A percentile compares a stretch with the other conserved stretches of the same genome.
phyloP scores from a whole-genome alignment of 2,797 vertebrate species.

The Argya squamiceps region DNA sequence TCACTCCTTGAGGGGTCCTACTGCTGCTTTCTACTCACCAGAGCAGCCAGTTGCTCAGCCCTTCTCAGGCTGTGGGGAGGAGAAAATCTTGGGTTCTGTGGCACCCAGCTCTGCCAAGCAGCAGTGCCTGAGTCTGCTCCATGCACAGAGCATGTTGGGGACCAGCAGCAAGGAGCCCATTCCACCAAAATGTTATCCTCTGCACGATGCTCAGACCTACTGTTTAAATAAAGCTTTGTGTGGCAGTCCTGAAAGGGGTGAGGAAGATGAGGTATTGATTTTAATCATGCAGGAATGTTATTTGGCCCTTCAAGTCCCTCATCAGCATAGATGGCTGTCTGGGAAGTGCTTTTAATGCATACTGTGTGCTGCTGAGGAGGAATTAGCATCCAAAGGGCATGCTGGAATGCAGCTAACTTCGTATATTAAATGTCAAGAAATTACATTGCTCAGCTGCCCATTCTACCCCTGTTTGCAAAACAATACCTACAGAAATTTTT shows the following conservation, averaged over 20 bases:
- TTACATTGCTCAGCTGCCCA: not conserved
- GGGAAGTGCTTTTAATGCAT: not conserved
- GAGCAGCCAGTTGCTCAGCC: not conserved
- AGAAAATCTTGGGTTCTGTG: fast-evolving
- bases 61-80: not conserved
- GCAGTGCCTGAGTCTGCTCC: not conserved
- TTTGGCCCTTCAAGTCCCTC: not conserved
- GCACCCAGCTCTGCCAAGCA: fast-evolving
- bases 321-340: not conserved
- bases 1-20: not conserved
- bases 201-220: not conserved
- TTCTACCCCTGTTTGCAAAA: not conserved
- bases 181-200: not conserved
- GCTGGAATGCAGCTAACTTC: not conserved
- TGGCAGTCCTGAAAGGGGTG: not conserved
- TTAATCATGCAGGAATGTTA: not conserved
- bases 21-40: fast-evolving
- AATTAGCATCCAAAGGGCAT: not conserved
- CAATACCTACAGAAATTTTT: not conserved
- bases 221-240: not conserved
- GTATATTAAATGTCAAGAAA: not conserved
- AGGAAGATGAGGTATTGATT: not conserved
- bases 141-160: fast-evolving
- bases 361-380: not conserved
- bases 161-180: not conserved